Base-by-base conservation (phyloP, 2,888 invertebrate species). In the Drosophila monieri region DNA sequence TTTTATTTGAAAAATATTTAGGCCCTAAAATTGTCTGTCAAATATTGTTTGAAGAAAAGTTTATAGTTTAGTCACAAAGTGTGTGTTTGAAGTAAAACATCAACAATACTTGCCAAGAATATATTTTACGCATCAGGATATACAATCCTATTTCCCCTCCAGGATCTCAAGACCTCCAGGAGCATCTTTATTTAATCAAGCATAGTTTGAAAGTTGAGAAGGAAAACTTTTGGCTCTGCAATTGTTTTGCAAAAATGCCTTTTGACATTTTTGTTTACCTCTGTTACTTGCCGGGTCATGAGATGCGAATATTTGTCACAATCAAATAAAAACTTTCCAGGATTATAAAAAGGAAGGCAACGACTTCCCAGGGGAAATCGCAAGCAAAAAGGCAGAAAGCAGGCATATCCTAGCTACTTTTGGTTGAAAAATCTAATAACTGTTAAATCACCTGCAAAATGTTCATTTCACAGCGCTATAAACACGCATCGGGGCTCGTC, bases 381-480 rank as follows among this genome's bases (percentile, higher is more conserved):
- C 6, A 23, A 51, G 73, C 51, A 35, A 6, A 14, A 23, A 21
- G 25, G 9, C 30, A 30, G 10, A 18, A 15, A 12, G 21, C 8
- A 35, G 41, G 10, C 30, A 25, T 25, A 47, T 59, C 61, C 59
- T 66, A 51, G 39, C 61, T 53, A 59, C 27, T 51, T 61, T 51
- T 30, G 54, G 47, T 44, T 57, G 57, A 46, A 58, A 74, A 84
- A 84, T 80, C 86, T 85, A 88, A 88, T 85, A 85, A 85, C 85
- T 79, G 85, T 85, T 88, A 89, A 85, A 85, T 85, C 88, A 85
- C 85, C 85, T 85, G 85, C 85, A 83, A 85, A 88, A 88, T 89
- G 89, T 89, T 85, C 88, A 85, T 85, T 85, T 85, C 85, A 85
- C 85, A 85, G 85, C 69, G 76, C 79, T 52, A 74, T 85, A 88